These are phyloP conservation scores for Knipowitschia caucasica DNA, from an alignment of 2,797 vertebrate genomes.

Conservation along the genomic window DNA sequence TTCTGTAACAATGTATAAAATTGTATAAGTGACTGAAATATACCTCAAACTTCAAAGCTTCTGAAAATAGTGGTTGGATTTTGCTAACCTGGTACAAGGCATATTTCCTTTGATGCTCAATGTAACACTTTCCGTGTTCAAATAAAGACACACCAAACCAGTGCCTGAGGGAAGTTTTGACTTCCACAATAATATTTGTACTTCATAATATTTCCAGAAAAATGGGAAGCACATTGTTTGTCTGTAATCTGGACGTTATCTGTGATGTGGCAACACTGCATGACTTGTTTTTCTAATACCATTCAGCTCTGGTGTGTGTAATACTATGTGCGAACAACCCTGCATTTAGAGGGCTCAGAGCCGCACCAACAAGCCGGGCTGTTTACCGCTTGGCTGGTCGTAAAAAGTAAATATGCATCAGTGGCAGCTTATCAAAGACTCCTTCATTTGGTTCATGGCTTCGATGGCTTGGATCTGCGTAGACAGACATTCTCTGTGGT, in stretches of 20 bases:
- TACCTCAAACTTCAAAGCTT: too few relatives aligned
- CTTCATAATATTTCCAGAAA: not conserved
- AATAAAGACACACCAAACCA: too few relatives aligned
- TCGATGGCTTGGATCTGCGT: slow-evolving; percentile 54
- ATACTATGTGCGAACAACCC: slow-evolving; percentile 55
- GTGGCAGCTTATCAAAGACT: slow-evolving; percentile 66
- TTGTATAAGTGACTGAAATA: too few relatives aligned
- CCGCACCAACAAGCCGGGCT: slow-evolving; percentile 66
- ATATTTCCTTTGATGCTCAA: too few relatives aligned
- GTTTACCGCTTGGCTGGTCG: slow-evolving; percentile 72
- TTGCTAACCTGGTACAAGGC: too few relatives aligned
- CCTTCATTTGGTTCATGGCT: slow-evolving; percentile 63
- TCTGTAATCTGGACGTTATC: too few relatives aligned
- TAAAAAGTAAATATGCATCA: slow-evolving; percentile 75
- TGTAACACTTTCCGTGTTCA: too few relatives aligned
- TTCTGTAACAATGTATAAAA: too few relatives aligned
- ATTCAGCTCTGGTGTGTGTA: slow-evolving; percentile 11
- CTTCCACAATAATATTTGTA: too few relatives aligned
- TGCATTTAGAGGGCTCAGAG: slow-evolving; percentile 57
- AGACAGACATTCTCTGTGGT: slow-evolving; percentile 64
- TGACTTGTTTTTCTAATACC: slow-evolving; percentile 4
- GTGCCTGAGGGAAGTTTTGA: too few relatives aligned
- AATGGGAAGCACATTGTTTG: not conserved
- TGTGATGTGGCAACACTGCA: not conserved
- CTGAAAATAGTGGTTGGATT: too few relatives aligned